Conservation (phyloP, 2,113 vertebrate genomes). For the Megaleporinus macrocephalus region DNA sequence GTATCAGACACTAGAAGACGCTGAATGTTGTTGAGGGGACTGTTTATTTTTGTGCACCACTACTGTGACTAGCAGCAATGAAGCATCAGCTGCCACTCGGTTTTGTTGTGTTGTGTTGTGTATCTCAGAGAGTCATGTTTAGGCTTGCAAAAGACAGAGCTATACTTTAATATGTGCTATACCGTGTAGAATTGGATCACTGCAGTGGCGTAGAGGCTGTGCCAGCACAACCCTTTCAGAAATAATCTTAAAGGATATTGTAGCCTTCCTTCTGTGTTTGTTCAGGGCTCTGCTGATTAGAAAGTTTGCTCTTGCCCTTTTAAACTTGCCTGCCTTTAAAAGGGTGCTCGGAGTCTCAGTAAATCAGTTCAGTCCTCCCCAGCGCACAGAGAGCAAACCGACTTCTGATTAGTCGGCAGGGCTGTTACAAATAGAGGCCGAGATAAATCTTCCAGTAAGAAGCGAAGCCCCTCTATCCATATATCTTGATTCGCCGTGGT, state of each 20-base stretch:
- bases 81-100: too few species aligned
- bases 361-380: not conserved
- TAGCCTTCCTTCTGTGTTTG: not conserved
- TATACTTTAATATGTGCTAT: too few species aligned
- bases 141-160: too few species aligned
- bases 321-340: not conserved
- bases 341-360: not conserved
- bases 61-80: too few species aligned
- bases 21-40: too few species aligned
- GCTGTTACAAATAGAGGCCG: slow-evolving; percentile 20
- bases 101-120: too few species aligned
- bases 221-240: not conserved
- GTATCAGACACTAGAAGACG: not conserved
- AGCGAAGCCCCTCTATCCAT: slow-evolving; percentile 17
- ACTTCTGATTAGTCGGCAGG: slow-evolving; percentile 39
- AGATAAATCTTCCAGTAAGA: slow-evolving; percentile 28
- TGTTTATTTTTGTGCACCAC: not conserved
- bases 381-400: slow-evolving; percentile 24
- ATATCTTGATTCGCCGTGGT: slow-evolving; percentile 40
- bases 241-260: not conserved
- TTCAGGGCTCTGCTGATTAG: slow-evolving; percentile 20
- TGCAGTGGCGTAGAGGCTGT: not conserved
- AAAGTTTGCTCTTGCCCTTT: slow-evolving; percentile 16
- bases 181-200: not conserved
- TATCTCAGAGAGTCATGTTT: too few species aligned